Conservation (phyloP, 2,888 invertebrate genomes). For the Lapara coniferarum region DNA sequence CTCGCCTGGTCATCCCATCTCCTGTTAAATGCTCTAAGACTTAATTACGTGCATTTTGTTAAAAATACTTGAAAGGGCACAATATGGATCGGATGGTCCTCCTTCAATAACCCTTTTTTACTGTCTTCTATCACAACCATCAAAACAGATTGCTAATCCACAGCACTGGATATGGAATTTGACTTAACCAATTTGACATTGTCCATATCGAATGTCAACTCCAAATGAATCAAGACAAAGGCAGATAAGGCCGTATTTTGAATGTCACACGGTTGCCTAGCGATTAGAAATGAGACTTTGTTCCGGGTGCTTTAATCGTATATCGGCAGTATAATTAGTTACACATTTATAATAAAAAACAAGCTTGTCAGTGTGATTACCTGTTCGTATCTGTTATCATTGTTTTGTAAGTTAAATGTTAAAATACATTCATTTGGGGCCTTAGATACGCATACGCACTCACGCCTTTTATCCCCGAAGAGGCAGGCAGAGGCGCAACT, state of each 20-base stretch:
- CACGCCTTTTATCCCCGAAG: too few species aligned
- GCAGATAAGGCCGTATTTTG: conserved; percentile 36
- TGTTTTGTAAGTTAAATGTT: conserved; percentile 5
- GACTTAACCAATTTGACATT: not conserved
- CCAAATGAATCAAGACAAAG: conserved; percentile 32
- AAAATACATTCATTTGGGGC: not conserved
- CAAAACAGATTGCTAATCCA: too few species aligned
- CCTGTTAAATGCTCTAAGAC: too few species aligned
- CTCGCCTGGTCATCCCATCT: too few species aligned
- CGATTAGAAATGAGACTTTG: conserved; percentile 35
- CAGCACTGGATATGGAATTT: too few species aligned
- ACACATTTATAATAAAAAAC: not conserved
- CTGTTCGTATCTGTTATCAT: not conserved
- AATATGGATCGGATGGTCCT: too few species aligned
- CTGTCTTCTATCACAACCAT: too few species aligned
- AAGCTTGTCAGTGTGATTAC: not conserved
- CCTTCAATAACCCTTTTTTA: too few species aligned
- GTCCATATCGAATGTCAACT: conserved; percentile 12
- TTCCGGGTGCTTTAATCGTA: conserved; percentile 30
- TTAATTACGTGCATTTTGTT: too few species aligned
- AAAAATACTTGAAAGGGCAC: too few species aligned
- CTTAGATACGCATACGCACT: too few species aligned
- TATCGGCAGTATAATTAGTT: not conserved
- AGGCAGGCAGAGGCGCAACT: too few species aligned
- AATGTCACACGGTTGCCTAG: conserved; percentile 39